A percentile compares a stretch with the other conserved stretches of the same genome.
These are phyloP conservation scores for Eristalis intricaria DNA, from an alignment of 2,888 invertebrate genomes.

Conservation along the genomic window DNA sequence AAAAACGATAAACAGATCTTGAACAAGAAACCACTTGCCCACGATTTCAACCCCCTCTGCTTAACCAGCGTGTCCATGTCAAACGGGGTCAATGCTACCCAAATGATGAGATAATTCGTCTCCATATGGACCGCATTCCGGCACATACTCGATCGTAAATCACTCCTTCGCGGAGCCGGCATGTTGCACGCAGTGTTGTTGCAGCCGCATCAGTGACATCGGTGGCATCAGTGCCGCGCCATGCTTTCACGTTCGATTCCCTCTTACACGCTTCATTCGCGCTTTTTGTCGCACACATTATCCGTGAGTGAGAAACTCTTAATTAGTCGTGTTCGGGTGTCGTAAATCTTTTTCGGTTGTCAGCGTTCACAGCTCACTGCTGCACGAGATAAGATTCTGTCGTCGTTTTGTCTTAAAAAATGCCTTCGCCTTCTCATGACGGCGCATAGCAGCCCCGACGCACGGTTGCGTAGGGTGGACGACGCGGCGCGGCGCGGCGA, in stretches of 20 bases:
- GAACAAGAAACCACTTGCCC: neutral
- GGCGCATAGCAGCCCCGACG: neutral
- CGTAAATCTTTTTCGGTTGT: constrained; percentile 69
- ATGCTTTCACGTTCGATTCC: neutral
- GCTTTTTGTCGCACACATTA: constrained; percentile 42
- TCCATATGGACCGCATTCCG: constrained; percentile 53
- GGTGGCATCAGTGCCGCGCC: neutral
- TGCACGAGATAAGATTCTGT: constrained; percentile 52
- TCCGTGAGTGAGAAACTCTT: constrained; percentile 28
- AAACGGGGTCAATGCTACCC: constrained; percentile 31
- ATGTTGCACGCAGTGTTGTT: neutral
- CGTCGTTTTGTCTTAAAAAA: constrained; percentile 38
- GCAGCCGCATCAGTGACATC: neutral
- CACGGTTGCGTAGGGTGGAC: constrained; percentile 22
- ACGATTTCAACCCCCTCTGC: neutral
- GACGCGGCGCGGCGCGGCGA: neutral
- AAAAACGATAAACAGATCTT: fast-evolving
- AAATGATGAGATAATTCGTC: constrained; percentile 28
- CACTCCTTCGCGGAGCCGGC: constrained; percentile 44
- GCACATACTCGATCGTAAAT: constrained; percentile 38
- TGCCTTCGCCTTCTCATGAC: neutral
- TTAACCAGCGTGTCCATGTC: neutral
- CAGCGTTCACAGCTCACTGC: constrained; percentile 32
- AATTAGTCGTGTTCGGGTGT: constrained; percentile 67
- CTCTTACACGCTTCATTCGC: constrained; percentile 12